Conservation (phyloP, 2,113 vertebrate genomes). For the Puffinus mauretanicus region DNA sequence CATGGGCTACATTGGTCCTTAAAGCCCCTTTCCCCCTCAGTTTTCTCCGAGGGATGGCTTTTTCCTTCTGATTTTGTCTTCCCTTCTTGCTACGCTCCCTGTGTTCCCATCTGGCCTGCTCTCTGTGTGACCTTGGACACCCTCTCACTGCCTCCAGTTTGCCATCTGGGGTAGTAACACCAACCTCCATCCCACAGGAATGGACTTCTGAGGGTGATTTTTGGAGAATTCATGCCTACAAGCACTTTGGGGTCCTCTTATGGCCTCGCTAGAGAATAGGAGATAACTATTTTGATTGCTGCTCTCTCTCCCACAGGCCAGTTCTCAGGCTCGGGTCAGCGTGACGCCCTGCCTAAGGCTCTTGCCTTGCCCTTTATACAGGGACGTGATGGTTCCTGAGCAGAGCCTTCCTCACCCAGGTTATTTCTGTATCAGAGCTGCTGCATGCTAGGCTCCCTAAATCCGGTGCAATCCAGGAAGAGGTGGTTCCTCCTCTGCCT, state of each 20-base stretch:
- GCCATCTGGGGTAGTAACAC: neutral
- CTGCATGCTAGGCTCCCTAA: neutral
- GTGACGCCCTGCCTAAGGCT: neutral
- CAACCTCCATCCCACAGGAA: neutral
- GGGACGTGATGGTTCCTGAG: neutral
- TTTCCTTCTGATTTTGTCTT: neutral
- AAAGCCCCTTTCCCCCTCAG: neutral
- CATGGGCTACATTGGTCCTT: neutral
- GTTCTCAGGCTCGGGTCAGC: neutral
- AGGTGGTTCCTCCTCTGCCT: slow-evolving; percentile 14
- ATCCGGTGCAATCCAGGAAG: neutral
- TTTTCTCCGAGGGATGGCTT: neutral
- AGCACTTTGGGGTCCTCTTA: neutral
- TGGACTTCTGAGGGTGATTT: neutral
- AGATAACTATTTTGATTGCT: neutral
- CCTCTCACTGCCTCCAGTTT: neutral
- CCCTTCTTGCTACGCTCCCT: neutral
- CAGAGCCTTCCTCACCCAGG: neutral
- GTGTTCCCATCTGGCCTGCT: neutral
- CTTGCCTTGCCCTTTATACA: neutral
- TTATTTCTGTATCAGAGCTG: slow-evolving; percentile 1
- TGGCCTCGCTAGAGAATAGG: neutral
- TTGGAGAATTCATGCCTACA: neutral
- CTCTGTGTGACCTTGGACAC: neutral
- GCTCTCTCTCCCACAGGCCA: neutral